These are phyloP conservation scores for Lasiurus cinereus DNA, from an alignment of 2,113 vertebrate genomes.

Conservation along the genomic window DNA sequence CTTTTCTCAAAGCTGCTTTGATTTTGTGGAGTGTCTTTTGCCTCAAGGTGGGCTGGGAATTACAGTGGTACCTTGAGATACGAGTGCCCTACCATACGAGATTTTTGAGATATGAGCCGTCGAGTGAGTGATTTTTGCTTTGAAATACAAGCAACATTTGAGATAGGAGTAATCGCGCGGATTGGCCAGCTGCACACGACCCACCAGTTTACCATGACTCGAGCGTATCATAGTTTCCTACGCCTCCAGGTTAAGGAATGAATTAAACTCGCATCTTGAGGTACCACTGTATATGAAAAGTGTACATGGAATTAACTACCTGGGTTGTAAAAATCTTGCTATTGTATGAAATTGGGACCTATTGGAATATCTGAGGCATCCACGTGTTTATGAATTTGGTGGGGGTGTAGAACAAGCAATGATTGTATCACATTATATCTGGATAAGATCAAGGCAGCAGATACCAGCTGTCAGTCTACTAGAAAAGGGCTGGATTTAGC, in stretches of 20 bases:
- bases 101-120: too few relatives aligned
- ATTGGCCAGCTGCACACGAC: too few relatives aligned
- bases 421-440: not conserved
- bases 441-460: not conserved
- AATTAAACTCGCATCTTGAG: too few relatives aligned
- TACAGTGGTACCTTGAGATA: not conserved
- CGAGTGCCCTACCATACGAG: too few relatives aligned
- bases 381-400: not conserved
- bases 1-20: not conserved
- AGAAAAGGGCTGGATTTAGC: not conserved
- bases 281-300: not conserved
- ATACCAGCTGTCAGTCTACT: not conserved
- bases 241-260: too few relatives aligned
- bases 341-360: not conserved
- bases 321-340: not conserved
- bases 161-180: too few relatives aligned
- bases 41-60: not conserved
- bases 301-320: not conserved
- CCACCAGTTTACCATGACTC: too few relatives aligned
- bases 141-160: too few relatives aligned
- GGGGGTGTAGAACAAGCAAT: not conserved
- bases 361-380: not conserved
- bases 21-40: conserved; percentile 24
- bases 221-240: too few relatives aligned
- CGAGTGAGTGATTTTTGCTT: too few relatives aligned